These are phyloP conservation scores for Anoplolepis gracilipes DNA, from an alignment of 1,140 invertebrate species.

Conservation along the genomic window DNA sequence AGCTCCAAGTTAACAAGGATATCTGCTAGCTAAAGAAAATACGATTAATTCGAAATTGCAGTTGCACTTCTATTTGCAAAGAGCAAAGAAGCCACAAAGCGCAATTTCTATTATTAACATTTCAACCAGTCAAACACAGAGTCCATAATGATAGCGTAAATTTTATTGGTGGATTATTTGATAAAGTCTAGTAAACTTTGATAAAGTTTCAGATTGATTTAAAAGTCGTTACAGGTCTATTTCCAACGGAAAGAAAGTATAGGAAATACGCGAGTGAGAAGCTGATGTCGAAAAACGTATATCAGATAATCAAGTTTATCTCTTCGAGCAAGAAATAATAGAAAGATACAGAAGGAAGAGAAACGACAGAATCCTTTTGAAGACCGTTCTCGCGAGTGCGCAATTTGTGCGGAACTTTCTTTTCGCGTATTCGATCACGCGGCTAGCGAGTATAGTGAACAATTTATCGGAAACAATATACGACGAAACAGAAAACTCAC, in stretches of 20 bases:
- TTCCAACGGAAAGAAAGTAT: background rate
- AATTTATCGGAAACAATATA: conserved; percentile 47
- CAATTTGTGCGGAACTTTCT: conserved; percentile 54
- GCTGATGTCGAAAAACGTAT: conserved; percentile 36
- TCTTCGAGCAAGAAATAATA: conserved; percentile 33
- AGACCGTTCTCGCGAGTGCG: conserved; percentile 6
- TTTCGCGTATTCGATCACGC: conserved; percentile 41
- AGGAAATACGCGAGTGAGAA: conserved; percentile 31
- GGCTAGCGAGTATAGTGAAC: conserved; percentile 8
- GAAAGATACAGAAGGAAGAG: conserved; percentile 2
- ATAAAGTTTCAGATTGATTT: conserved; percentile 32
- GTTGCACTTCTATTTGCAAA: conserved; percentile 44
- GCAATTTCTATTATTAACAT: conserved; percentile 57
- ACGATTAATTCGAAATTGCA: conserved; percentile 43
- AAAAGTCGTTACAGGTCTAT: conserved; percentile 34
- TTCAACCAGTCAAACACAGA: conserved; percentile 40
- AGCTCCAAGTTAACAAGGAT: conserved; percentile 42
- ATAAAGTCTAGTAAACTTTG: conserved; percentile 37
- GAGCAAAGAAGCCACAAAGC: conserved; percentile 17
- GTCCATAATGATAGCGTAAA: background rate
- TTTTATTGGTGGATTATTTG: conserved; percentile 25
- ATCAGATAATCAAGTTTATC: conserved; percentile 46
- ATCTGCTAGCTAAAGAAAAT: conserved; percentile 45
- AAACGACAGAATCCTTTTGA: conserved; percentile 19
- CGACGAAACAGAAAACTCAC: conserved; percentile 14